Evolutionary conservation across 37 sponge, comb jelly and placozoan genomes (phyloP).

Genomic region (Geodia barretti): DNA sequence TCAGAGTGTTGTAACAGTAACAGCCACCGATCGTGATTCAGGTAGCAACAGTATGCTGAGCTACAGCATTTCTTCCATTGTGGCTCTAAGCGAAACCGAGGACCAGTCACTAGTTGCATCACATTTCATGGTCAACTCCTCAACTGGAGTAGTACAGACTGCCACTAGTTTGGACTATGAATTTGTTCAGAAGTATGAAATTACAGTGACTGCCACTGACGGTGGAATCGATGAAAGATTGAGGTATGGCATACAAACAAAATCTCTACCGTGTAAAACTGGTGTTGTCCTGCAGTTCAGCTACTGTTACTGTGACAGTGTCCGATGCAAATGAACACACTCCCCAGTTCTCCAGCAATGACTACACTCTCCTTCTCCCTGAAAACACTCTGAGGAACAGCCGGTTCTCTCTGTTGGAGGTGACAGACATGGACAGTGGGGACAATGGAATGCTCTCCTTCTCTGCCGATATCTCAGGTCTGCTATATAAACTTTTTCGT

Average conservation of each 20-base stretch:
- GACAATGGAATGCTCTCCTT: neutral
- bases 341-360: conserved; percentile 9
- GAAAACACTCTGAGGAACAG: conserved; percentile 35
- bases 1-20: neutral
- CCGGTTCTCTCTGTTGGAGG: neutral
- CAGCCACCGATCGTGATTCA: neutral
- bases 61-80: neutral
- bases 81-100: neutral
- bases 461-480: neutral
- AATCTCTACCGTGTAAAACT: neutral
- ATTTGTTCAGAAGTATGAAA: neutral
- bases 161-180: conserved; percentile 38
- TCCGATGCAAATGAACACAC: conserved; percentile 47
- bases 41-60: neutral
- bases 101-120: neutral
- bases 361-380: conserved; percentile 3
- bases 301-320: conserved; percentile 26
- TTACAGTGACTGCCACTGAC: conserved; percentile 41
- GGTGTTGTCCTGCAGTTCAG: neutral
- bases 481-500: neutral
- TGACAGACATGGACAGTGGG: neutral
- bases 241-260: conserved; percentile 31
- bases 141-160: conserved; percentile 3
- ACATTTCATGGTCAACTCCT: conserved; percentile 4
- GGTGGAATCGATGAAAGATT: neutral